These are phyloP conservation scores for Apodemus agrarius DNA, from an alignment of 2,797 vertebrate species.

Conservation along the genomic window DNA sequence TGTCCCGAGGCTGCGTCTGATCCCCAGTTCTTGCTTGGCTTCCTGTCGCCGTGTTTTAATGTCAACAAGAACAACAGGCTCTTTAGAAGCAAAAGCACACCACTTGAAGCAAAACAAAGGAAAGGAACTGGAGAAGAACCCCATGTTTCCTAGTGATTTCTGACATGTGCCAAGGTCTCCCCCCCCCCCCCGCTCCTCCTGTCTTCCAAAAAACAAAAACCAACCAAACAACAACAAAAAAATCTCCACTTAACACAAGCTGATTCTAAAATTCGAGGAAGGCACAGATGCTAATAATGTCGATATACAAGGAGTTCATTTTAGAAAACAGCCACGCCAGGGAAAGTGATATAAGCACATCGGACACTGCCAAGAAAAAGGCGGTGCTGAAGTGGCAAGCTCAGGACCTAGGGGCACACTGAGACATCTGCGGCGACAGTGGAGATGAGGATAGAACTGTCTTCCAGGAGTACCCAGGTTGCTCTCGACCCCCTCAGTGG, in stretches of 20 bases:
- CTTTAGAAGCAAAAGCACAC: not conserved
- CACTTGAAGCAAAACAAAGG: not conserved
- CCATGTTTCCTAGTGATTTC: not conserved
- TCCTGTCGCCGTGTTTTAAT: not conserved
- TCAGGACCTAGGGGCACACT: not conserved
- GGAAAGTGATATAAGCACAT: not conserved
- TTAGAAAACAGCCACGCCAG: not conserved
- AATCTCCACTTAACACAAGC: constrained; percentile 1
- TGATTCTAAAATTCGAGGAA: constrained; percentile 42
- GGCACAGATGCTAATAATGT: constrained; percentile 17
- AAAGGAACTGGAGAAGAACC: not conserved
- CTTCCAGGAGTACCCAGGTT: not conserved
- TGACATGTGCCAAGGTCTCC: not conserved
- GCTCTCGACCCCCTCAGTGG: not conserved
- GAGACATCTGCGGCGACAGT: not conserved
- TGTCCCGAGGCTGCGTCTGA: no score
- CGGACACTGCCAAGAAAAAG: not conserved
- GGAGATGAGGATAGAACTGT: no score
- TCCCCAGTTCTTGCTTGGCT: not conserved
- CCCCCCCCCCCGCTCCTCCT: fast-evolving
- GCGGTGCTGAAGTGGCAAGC: not conserved
- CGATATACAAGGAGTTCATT: not conserved
- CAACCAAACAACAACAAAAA: not conserved
- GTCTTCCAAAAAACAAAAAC: not conserved
- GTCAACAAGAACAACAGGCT: not conserved